Evolutionary conservation across 1,140 invertebrate genomes (phyloP), one percentile per base, ranked within the genome.

Genomic region (Procambarus virginalis): DNA sequence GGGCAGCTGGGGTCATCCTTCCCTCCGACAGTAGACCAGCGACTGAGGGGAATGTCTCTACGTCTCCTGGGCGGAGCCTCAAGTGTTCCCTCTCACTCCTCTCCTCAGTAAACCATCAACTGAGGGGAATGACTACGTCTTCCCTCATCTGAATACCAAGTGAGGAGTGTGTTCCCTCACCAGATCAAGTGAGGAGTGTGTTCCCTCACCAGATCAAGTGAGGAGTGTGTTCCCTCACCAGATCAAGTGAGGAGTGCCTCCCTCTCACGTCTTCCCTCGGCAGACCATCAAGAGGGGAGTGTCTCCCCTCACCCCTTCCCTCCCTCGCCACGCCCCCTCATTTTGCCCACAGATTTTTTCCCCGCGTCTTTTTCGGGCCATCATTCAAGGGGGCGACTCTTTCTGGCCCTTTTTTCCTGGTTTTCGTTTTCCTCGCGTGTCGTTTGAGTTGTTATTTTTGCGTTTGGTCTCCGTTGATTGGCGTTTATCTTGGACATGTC

Each of bases 351-450:
- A 45, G 49, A 46, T 60, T 64, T 51, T 64, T 81, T 81, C 20
- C 79, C 34, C 51, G 10, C 45, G 9, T 78, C 49, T 78, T 73
- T 78, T 78, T 78, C 76, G 12, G 5, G 10, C 34, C 76, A 78
- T 78, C 76, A 78, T 78, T 78, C 76, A 78, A 45, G 46, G 68
- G 68, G 76, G 34, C 45, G 46, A 2, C 9, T 78, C 76, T 78
- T 78, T 48, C 14, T 48, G 9, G 12, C 6, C 5, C 17, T 12
- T 78, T 78, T 78, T 78, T 78, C 9, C 76, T 49, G n/a, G 49
- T n/a, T 78, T 73, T 34, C 49, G 76, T 78, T 78, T 78, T 78
- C 76, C 14, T 49, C 76, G 45, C n/a, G 76, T 78, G 76, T 78
- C 76, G 46, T 78, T 49, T 48, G 46, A 78, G 76, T 49, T 49